Conservation (phyloP, 2,888 invertebrate genomes). For the Saturnia japonica region DNA sequence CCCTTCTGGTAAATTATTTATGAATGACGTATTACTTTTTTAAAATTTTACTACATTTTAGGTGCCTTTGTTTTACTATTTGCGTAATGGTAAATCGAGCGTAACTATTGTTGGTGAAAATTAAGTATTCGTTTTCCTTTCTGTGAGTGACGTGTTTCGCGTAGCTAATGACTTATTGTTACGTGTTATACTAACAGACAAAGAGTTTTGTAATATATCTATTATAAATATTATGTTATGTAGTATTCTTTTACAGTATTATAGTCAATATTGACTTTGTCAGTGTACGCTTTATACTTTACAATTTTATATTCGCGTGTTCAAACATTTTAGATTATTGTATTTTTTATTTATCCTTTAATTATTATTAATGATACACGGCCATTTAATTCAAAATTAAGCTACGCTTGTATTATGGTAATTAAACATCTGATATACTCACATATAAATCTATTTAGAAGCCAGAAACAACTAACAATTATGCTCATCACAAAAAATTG, state of each 20-base stretch:
- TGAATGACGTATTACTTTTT: neutral
- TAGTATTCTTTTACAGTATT: neutral
- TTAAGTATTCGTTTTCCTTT: constrained; percentile 52
- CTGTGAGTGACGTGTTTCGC: constrained; percentile 29
- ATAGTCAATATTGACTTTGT: neutral
- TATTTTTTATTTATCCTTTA: neutral
- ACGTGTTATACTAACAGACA: constrained; percentile 21
- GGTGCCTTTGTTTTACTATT: constrained; percentile 22
- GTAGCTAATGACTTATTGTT: constrained; percentile 22
- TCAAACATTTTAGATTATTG: neutral
- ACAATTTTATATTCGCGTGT: neutral
- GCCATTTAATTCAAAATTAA: no score
- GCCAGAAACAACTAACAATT: no score
- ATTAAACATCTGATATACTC: no score
- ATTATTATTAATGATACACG: no score
- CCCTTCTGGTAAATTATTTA: neutral
- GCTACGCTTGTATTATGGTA: no score
- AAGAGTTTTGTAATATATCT: constrained; percentile 21
- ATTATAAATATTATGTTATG: neutral
- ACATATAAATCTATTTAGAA: no score
- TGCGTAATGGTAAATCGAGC: constrained; percentile 45
- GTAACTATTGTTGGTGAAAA: constrained; percentile 50
- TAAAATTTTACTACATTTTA: neutral
- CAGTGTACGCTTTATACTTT: neutral
- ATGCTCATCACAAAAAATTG: no score